A percentile compares a stretch with the other conserved stretches of the same genome.
Evolutionary conservation across 2,113 vertebrate genomes (phyloP).

Genomic region (Hymenochirus boettgeri): DNA sequence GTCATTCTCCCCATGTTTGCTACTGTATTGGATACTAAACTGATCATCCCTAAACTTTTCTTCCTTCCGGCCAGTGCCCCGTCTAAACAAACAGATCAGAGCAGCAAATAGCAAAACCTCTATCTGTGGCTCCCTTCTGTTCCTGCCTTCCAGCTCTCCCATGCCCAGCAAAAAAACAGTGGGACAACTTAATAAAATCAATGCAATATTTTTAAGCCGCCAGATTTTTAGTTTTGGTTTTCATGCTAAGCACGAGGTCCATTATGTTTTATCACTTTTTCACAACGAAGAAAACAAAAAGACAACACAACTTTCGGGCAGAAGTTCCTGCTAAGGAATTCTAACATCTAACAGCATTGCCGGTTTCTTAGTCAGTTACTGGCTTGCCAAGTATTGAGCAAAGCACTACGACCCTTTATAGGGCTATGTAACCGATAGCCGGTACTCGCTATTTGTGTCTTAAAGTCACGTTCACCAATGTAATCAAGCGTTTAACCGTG

Average conservation of each 20-base stretch:
- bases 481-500: no score
- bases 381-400: no score
- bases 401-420: no score
- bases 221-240: slow-evolving; percentile 18
- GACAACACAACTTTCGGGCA: neutral
- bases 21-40: slow-evolving; percentile 37
- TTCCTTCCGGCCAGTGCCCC: slow-evolving; percentile 56
- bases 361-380: no score
- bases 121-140: slow-evolving; percentile 66
- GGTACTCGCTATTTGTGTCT: no score
- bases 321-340: neutral
- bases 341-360: neutral
- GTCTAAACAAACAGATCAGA: slow-evolving; percentile 32
- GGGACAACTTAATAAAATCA: slow-evolving; percentile 31
- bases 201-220: slow-evolving; percentile 19
- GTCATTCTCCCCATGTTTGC: slow-evolving; percentile 21
- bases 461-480: no score
- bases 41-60: slow-evolving; percentile 8
- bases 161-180: slow-evolving; percentile 60
- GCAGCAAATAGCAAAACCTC: slow-evolving; percentile 46
- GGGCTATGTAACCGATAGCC: no score
- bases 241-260: slow-evolving; percentile 2
- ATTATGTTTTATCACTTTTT: slow-evolving; percentile 30
- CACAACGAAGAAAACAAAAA: neutral
- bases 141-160: slow-evolving; percentile 57